Conservation (phyloP, 2,797 vertebrate genomes). For the Decapterus maruadsi region DNA sequence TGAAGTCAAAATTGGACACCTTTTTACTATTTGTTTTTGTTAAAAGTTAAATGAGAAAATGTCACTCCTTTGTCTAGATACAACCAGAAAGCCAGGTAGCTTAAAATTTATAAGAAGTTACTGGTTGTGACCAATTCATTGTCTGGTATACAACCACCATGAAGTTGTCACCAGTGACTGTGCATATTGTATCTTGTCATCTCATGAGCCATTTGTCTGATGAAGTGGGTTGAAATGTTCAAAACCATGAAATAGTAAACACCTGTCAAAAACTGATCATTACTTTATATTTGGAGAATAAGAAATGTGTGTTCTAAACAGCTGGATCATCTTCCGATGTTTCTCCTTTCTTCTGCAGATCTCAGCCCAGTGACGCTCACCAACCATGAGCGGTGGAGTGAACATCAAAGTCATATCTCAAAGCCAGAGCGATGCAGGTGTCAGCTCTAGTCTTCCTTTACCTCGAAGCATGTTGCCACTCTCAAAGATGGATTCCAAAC, state of each 20-base stretch:
- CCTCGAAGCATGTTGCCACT: conserved; percentile 75
- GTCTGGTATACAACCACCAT: neutral
- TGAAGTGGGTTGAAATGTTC: neutral
- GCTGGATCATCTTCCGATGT: neutral
- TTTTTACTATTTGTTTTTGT: neutral
- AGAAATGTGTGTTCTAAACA: neutral
- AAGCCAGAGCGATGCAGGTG: conserved; percentile 81
- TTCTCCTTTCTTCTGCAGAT: conserved; percentile 49
- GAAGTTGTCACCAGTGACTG: neutral
- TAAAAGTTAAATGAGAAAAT: neutral
- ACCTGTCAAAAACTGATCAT: neutral
- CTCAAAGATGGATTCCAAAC: conserved; percentile 79
- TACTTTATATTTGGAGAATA: neutral
- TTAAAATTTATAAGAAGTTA: neutral
- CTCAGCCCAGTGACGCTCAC: conserved; percentile 28
- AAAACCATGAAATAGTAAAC: neutral
- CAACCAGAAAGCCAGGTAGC: neutral
- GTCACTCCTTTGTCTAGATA: neutral
- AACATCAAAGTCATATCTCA: conserved; percentile 85
- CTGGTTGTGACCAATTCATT: neutral
- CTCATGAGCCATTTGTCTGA: neutral
- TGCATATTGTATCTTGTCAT: neutral
- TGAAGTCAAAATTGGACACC: no score
- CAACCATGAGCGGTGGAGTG: conserved; percentile 85
- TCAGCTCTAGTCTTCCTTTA: conserved; percentile 87